Conservation (phyloP, 2,888 invertebrate species). For the Shargacucullia verbasci region DNA sequence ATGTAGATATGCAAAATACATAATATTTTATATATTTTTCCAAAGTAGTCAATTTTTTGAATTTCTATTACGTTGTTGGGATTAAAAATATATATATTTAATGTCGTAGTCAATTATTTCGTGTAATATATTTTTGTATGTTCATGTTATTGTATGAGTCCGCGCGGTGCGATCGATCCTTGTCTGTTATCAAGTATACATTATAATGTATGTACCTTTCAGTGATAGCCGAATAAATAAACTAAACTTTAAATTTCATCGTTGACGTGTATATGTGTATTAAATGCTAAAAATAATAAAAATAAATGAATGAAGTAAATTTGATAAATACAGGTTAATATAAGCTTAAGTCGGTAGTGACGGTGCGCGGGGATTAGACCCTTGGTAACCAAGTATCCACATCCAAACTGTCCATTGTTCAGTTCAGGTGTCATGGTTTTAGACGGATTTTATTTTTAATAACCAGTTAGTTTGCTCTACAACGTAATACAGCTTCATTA, state of each 20-base stretch:
- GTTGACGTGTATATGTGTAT: constrained; percentile 84
- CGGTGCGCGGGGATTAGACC: constrained; percentile 74
- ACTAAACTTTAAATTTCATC: constrained; percentile 64
- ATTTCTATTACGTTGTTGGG: constrained; percentile 47
- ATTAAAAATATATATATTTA: constrained; percentile 27
- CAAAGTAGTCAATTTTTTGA: constrained; percentile 27
- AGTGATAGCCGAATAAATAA: constrained; percentile 76
- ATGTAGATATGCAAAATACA: constrained; percentile 37
- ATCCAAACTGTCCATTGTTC: constrained; percentile 22
- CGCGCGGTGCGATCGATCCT: constrained; percentile 72
- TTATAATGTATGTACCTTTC: constrained; percentile 77
- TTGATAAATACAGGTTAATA: constrained; percentile 74
- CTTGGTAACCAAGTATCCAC: constrained; percentile 14
- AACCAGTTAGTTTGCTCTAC: neutral
- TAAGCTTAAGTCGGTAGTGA: constrained; percentile 77
- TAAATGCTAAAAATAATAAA: constrained; percentile 70
- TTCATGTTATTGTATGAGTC: constrained; percentile 47
- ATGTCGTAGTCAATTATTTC: constrained; percentile 46
- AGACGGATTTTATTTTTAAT: constrained; percentile 11
- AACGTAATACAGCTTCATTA: constrained; percentile 2
- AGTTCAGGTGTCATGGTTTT: constrained; percentile 19
- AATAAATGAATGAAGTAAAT: constrained; percentile 62
- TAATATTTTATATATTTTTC: constrained; percentile 19
- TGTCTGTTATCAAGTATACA: constrained; percentile 82
- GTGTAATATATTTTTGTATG: constrained; percentile 49